Conservation (phyloP, 1,140 invertebrate genomes). For the Cheumatopsyche charites region DNA sequence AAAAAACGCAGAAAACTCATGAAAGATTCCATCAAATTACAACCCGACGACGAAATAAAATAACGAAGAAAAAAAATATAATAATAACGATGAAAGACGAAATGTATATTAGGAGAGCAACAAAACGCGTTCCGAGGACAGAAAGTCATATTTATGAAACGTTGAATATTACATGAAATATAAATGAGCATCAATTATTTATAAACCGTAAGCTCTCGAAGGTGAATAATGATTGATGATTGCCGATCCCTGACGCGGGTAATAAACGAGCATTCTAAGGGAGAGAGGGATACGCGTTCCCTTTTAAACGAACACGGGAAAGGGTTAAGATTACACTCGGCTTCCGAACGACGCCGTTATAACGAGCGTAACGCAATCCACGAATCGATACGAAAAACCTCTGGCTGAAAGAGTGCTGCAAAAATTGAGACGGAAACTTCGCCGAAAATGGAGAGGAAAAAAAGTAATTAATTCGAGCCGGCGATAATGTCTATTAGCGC, state of each 20-base stretch:
- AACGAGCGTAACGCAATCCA: neutral
- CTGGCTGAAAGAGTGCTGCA: too few species aligned
- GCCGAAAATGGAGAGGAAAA: too few species aligned
- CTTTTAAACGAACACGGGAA: constrained; percentile 10
- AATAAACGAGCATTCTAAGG: constrained; percentile 20
- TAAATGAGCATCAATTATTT: constrained; percentile 23
- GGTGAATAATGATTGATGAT: constrained; percentile 22
- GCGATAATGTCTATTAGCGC: too few species aligned
- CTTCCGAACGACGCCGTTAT: neutral
- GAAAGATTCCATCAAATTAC: too few species aligned
- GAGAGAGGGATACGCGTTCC: constrained; percentile 10
- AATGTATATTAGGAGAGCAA: neutral
- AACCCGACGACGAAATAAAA: too few species aligned
- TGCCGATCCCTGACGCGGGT: constrained; percentile 20
- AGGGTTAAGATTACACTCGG: constrained; percentile 27
- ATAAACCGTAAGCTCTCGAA: constrained; percentile 21
- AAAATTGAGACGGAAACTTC: too few species aligned
- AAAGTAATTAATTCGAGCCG: too few species aligned
- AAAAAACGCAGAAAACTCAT: too few species aligned
- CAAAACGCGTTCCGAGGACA: neutral
- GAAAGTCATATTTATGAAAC: constrained; percentile 4
- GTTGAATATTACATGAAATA: constrained; percentile 17
- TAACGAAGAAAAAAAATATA: too few species aligned
- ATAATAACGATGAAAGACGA: too few species aligned
- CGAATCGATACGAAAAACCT: neutral